Base-by-base conservation (phyloP, 2,888 invertebrate species). In the Augochlorella aurata region DNA sequence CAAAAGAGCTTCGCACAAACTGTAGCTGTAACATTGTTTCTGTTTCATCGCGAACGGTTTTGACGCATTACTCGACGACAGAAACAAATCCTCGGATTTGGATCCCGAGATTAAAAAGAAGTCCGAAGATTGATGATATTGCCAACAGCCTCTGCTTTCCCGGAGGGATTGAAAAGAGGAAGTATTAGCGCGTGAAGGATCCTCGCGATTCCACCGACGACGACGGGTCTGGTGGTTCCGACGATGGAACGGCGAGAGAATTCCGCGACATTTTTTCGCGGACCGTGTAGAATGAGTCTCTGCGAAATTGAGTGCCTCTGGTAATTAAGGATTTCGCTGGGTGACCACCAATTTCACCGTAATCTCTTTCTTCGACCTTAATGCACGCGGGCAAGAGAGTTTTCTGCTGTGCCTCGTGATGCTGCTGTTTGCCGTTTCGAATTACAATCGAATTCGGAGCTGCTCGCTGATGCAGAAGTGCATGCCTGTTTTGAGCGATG, bases 331-430 rank as follows among this genome's bases (percentile, higher is more conserved):
- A 61, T 61, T 61, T 61, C 61, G 24, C 61, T 29, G 61, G 61
- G 29, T 61, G 29, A 61, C 61, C 61, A 61, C 61, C 61, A 29
- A 9, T 61, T 61, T 61, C 61, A 61, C 61, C 61, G 61, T 61
- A 61, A 61, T 61, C 61, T 61, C 61, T 3, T 24, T 29, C 61
- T 29, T 29, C 61, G 38, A 80, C 77, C 72, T 61, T 61, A 61
- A 67, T 61, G 61, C 61, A 29, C 61, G 18, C 61, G 61, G 24
- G 24, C 61, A 3, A 61, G 29, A 61, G 61, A 61, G 24, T 61
- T 29, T 61, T 38, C 38, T 29, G 29, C 61, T 24, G 29, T 0
- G 16, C 8, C 12, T 61, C 61, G 14, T 16, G 61, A 29, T 16
- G 29, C 29, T 61, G 61, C 61, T 61, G 24, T 61, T 61, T 29